Base-by-base conservation (phyloP, 2,888 invertebrate genomes). In the Dusona sp. region DNA sequence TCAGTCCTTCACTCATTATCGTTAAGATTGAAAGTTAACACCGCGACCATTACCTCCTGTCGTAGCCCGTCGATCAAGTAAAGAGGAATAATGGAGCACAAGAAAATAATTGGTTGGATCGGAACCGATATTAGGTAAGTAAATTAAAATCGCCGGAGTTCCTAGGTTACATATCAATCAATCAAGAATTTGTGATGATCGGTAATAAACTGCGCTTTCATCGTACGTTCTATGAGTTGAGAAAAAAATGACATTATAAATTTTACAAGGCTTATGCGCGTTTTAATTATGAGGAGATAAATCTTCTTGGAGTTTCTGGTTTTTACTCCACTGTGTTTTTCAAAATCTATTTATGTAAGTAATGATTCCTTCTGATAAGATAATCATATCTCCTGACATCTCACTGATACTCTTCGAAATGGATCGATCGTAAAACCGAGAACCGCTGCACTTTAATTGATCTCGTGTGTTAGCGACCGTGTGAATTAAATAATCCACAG, bases 1-100 rank as follows among this genome's bases (percentile, higher is more conserved):
- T 67, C 29, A 38, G 51, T 54, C 74, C 74, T 33, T 16, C 54
- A 36, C 22, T 81, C 45, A 51, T 73, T 80, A 67, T 74, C 33
- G 29, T 54, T 29, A 13, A 67, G 74, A 74, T 81, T 67, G 42
- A 11, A 74, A 64, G 73, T 73, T 19, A 57, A 38, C 38, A 38
- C n/a, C 38, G 11, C 61, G 6, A 48, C 7, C 19, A 61, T 61
- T 61, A 13, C 29, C 29, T 29, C 13, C 29, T 29, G 29, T 29
- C 19, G 33, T 65, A 54, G 38, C 36, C 36, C 19, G 16, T 2
- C 19, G 22, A 77, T 8, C n/a, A 42, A 68, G 36, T 51, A 29
- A 75, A 22, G 48, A 36, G 9, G 19, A 22, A 51, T 16, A 38
- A 42, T 57, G 36, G 54, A 70, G 11, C 54, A 25, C 16, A n/a